Conservation (phyloP, 2,888 invertebrate genomes). For the Amphiduros pacificus region DNA sequence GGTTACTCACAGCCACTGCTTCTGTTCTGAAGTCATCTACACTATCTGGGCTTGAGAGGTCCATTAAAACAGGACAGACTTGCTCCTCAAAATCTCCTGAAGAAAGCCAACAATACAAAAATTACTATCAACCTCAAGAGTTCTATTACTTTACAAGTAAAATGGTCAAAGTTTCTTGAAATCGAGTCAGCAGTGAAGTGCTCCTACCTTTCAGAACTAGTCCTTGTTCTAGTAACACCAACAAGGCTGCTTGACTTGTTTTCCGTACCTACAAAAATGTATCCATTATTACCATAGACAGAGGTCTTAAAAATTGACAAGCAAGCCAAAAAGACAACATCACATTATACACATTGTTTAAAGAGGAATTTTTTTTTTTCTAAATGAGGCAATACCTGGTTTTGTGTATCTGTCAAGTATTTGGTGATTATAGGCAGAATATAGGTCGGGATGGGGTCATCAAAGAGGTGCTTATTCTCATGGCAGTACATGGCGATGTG, state of each 20-base stretch:
- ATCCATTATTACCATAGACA: neutral
- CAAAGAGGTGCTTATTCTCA: conserved; percentile 51
- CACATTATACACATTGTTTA: neutral
- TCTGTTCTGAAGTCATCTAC: conserved; percentile 63
- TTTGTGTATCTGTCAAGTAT: conserved; percentile 67
- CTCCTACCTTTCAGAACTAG: conserved; percentile 47
- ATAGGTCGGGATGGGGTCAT: conserved; percentile 65
- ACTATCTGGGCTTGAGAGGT: conserved; percentile 64
- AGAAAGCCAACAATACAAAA: neutral
- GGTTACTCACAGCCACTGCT: conserved; percentile 57
- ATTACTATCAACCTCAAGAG: neutral
- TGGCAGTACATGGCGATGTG: conserved; percentile 68
- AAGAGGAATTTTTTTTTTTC: neutral
- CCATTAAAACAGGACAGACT: conserved; percentile 69
- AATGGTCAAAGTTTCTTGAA: neutral
- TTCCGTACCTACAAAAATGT: conserved; percentile 66
- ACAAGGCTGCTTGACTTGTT: conserved; percentile 68
- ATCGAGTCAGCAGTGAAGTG: neutral
- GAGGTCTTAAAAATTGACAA: neutral
- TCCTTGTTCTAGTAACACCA: conserved; percentile 69
- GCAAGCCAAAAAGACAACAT: neutral
- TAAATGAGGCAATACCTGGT: conserved; percentile 61
- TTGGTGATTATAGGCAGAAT: conserved; percentile 69
- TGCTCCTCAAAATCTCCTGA: conserved; percentile 67
- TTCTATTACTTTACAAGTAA: neutral